Base-by-base conservation (phyloP, 2,113 vertebrate genomes). In the Tichodroma muraria region DNA sequence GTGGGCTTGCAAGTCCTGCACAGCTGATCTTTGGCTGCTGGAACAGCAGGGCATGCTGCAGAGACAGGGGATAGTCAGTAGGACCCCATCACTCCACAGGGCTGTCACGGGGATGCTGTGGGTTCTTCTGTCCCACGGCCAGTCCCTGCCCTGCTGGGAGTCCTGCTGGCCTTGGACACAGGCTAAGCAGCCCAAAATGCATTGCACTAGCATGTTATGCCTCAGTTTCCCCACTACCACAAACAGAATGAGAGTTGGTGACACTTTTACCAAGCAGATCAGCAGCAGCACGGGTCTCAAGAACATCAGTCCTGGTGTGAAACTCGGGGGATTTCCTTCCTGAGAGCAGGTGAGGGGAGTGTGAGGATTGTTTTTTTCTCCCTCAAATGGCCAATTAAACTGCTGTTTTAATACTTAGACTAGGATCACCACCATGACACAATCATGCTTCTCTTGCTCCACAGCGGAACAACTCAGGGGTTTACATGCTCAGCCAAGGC, bases 231-330 rank as follows among this genome's bases (percentile, higher is more conserved):
- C 42, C 18, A 5, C 15, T 0, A 2, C 16, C 54, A 81, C 42
- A 45, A 64, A 37, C 35, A 38, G 54, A 11, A 30, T 44, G 27
- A 14, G 28, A 44, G 50, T 0, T n/a, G 8, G 19, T 28, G 56
- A 45, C 40, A 44, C 10, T 10, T 69, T 30, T 66, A 52, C 10
- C 35, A 65, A 68, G 27, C 47, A 82, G 23, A 47, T 19, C 15
- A 75, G 45, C 50, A 40, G 42, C 69, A 80, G 79, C 12, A 23
- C 0, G 1, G 7, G 21, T 27, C 21, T 45, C 11, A 49, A 40
- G 37, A 52, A 73, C 14, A 30, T 27, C 0, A 1, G 13, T 2
- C 2, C 6, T 0, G 1, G 9, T 35, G 70, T 73, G 42, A 37
- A 68, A 4, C 18, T 1, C 0, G 1, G 0, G 6, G n/a, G 4